Evolutionary conservation across 2,888 invertebrate genomes (phyloP), one percentile per base, ranked within the genome.

Genomic region (Tiliacea aurago): DNA sequence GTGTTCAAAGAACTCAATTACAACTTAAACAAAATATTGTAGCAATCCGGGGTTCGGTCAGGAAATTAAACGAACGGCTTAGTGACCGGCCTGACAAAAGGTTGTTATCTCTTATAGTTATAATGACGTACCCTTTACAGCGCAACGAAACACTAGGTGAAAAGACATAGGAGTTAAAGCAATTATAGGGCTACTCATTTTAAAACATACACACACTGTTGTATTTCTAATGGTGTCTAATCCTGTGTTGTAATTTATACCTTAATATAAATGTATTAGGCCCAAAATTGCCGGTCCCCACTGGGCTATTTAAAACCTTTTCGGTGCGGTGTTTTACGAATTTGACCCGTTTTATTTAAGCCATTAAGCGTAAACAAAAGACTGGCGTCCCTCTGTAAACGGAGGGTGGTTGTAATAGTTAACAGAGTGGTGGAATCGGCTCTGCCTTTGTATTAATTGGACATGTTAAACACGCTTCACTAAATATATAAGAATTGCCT

Each of bases 301-400:
- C 77, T 80, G 88, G 88, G 86, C 90, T 89, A 90, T 92, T 93
- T 93, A 90, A 92, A 94, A 91, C 93, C 91, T 94, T 94, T 94
- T 92, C 86, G 85, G 89, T 88, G 88, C 84, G 87, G 87, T 93
- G 94, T 94, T 94, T 93, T 93, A 92, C 92, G 94, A 94, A 95
- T 95, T 95, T 93, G 94, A 93, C 94, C 95, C 94, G 94, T 95
- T 95, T 95, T 95, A 94, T 95, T 95, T 95, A 94, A 95, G 94
- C 94, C 95, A 95, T 95, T 96, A 95, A 93, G 92, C 94, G 94
- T 94, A 94, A 94, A 95, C 95, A 95, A 95, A 95, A 95, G 95
- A 94, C 92, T 94, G 91, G 92, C 91, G 90, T 92, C 90, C 91
- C 92, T 91, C 91, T 87, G 94, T 93, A 92, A 94, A 91, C 93